Percentiles rank a stretch among this genome's conserved stretches.
Conservation (phyloP, 1,140 invertebrate genomes). For the Oppia nitens region DNA sequence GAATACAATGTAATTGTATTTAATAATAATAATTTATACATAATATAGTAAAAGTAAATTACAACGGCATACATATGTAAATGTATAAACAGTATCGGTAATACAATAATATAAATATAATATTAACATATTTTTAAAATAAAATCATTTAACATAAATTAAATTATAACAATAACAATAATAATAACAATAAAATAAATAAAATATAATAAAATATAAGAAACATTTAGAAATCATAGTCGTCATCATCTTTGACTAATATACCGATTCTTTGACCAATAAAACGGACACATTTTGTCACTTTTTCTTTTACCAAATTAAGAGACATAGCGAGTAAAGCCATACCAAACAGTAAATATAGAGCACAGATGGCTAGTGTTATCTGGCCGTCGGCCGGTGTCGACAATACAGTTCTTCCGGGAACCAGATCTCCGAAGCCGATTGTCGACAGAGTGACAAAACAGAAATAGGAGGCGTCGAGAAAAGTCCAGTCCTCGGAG, state of each 20-base stretch:
- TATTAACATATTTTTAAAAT: too few species aligned
- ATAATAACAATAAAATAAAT: too few species aligned
- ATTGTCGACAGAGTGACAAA: conserved; percentile 90
- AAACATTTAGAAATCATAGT: neutral
- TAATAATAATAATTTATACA: too few species aligned
- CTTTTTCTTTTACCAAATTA: conserved; percentile 57
- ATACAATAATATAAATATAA: too few species aligned
- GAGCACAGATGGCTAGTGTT: conserved; percentile 50
- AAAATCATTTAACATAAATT: too few species aligned
- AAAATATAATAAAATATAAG: too few species aligned
- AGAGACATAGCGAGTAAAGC: conserved; percentile 95
- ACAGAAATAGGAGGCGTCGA: conserved; percentile 86
- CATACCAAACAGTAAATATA: conserved; percentile 90
- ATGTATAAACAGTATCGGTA: too few species aligned
- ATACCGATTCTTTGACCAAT: conserved; percentile 33
- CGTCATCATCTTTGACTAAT: conserved; percentile 19
- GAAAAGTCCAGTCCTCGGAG: conserved; percentile 61
- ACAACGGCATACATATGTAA: too few species aligned
- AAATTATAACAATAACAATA: too few species aligned
- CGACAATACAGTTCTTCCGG: conserved; percentile 34
- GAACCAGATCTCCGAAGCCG: conserved; percentile 85
- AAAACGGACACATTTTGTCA: conserved; percentile 29
- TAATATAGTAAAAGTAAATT: too few species aligned
- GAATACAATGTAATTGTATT: too few species aligned
- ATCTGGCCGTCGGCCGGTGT: conserved; percentile 17